Conservation (phyloP, 2,113 vertebrate genomes). For the Prionailurus viverrinus region DNA sequence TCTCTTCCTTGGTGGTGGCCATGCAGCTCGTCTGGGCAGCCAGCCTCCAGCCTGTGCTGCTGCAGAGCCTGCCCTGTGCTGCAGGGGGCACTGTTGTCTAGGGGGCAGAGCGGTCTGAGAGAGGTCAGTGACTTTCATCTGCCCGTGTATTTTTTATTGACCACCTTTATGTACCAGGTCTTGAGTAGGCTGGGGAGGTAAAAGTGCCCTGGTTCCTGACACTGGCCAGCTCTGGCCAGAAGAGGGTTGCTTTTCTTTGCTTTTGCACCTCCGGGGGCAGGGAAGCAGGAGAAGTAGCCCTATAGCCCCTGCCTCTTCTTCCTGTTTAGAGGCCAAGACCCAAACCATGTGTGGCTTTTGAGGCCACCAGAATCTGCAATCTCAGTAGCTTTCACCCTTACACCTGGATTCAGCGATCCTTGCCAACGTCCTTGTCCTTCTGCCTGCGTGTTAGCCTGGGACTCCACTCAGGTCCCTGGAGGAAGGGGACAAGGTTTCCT, state of each 20-base stretch:
- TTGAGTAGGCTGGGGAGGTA: not conserved
- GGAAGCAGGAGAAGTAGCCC: not conserved
- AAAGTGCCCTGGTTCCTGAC: not conserved
- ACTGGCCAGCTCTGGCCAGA: not conserved
- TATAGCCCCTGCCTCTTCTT: not conserved
- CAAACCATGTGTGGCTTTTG: not conserved
- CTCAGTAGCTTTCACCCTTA: not conserved
- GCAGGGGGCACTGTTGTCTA: not conserved
- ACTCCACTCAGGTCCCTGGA: not conserved
- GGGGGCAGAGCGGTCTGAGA: not conserved
- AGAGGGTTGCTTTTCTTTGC: not conserved
- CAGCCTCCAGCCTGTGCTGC: not conserved
- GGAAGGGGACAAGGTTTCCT: not conserved
- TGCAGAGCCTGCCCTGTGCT: not conserved
- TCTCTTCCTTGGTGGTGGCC: slow-evolving; percentile 62
- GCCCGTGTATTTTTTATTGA: not conserved
- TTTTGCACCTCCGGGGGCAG: not conserved
- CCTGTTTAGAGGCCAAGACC: not conserved
- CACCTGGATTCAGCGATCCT: not conserved
- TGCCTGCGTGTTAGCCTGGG: not conserved
- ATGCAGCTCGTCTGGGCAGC: not conserved
- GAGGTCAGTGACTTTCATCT: not conserved
- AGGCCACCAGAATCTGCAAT: not conserved
- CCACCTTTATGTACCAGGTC: not conserved
- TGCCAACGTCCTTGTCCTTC: not conserved